Conservation (phyloP, 2,797 vertebrate genomes). For the Spondyliosoma cantharus region DNA sequence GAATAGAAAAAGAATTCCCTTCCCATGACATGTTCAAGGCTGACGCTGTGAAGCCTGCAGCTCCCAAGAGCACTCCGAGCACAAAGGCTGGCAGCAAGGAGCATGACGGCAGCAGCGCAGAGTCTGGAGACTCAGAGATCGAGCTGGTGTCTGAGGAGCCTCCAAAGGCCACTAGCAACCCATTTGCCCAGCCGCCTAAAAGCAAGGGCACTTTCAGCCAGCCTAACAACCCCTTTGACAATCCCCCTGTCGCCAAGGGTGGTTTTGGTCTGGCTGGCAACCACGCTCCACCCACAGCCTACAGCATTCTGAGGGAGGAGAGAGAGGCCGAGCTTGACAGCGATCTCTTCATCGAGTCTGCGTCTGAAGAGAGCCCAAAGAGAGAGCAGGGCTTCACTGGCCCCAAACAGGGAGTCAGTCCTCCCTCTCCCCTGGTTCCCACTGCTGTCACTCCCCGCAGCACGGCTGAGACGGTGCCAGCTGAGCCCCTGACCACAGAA, state of each 20-base stretch:
- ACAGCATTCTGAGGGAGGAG: conserved; percentile 97
- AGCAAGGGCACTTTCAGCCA: conserved; percentile 67
- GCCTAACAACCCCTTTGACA: conserved; percentile 77
- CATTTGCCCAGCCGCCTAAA: conserved; percentile 73
- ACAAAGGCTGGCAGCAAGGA: conserved; percentile 77
- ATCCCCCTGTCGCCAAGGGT: conserved; percentile 84
- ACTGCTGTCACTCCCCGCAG: conserved; percentile 67
- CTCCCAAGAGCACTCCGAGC: conserved; percentile 70
- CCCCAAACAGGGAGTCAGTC: conserved; percentile 85
- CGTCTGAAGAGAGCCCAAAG: conserved; percentile 97
- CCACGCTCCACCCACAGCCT: conserved; percentile 87
- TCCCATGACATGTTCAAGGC: conserved; percentile 88
- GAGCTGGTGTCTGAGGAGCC: conserved; percentile 96
- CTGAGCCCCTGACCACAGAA: conserved; percentile 71
- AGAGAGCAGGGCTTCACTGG: conserved; percentile 91
- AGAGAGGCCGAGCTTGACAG: conserved; percentile 98
- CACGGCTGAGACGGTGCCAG: conserved; percentile 56
- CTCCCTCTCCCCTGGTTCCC: conserved; percentile 77
- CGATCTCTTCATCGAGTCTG: conserved; percentile 97
- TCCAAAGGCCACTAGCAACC: conserved; percentile 77
- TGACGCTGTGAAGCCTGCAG: conserved; percentile 86
- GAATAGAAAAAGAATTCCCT: conserved; percentile 89
- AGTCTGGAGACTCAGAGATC: conserved; percentile 97
- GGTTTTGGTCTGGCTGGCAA: conserved; percentile 87
- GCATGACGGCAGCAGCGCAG: conserved; percentile 90